Percentiles rank a stretch among this genome's conserved stretches.
These are phyloP conservation scores for human (Homo sapiens) DNA, from an alignment of 2,113 vertebrate genomes.

Conservation along the genomic window DNA sequence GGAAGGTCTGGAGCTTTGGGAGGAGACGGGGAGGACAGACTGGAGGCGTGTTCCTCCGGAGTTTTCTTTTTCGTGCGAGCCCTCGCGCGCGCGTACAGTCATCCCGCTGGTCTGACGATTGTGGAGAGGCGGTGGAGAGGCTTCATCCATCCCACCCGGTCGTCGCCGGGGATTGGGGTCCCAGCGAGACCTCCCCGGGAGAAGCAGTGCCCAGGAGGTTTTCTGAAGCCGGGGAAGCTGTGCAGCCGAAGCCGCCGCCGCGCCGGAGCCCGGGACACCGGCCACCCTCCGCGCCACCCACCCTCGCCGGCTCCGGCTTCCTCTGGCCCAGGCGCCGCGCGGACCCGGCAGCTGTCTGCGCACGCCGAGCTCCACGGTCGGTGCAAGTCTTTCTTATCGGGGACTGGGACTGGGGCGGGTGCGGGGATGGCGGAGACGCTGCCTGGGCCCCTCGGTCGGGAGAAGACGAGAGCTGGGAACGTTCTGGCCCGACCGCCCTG, in stretches of 20 bases:
- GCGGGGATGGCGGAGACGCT: not conserved
- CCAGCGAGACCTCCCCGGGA: slow-evolving; percentile 84
- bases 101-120: not conserved
- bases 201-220: slow-evolving; percentile 73
- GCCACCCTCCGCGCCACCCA: not conserved
- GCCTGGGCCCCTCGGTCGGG: not conserved
- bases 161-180: slow-evolving; percentile 80
- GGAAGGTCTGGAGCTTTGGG: slow-evolving; percentile 84
- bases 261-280: not conserved
- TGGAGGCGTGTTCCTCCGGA: slow-evolving; percentile 73
- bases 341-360: not conserved
- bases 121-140: slow-evolving; percentile 89
- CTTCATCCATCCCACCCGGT: slow-evolving; percentile 87
- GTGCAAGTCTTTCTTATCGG: slow-evolving; percentile 46
- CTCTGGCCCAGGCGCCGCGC: not conserved
- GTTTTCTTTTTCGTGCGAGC: slow-evolving; percentile 61
- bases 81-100: slow-evolving; percentile 29
- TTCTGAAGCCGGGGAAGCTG: not conserved
- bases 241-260: not conserved
- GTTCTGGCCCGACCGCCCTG: too few relatives aligned
- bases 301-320: not conserved
- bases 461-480: not conserved
- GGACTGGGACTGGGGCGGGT: not conserved
- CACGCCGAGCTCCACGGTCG: slow-evolving; percentile 57
- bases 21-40: slow-evolving; percentile 67